These are phyloP conservation scores for Mamestra brassicae DNA, from an alignment of 2,888 invertebrate species.

Conservation along the genomic window DNA sequence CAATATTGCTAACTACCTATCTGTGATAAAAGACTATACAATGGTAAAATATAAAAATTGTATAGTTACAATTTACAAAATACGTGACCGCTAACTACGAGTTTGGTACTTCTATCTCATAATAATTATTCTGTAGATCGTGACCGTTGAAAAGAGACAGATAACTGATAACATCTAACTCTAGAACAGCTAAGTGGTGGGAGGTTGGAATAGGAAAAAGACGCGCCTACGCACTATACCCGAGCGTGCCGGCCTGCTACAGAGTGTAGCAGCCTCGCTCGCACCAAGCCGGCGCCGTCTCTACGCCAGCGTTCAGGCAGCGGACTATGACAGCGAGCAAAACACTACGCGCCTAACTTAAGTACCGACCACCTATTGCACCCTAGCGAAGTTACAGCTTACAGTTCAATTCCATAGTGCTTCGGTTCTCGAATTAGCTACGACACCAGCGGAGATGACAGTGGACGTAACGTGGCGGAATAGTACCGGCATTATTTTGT, in stretches of 20 bases:
- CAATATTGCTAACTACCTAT: slow-evolving; percentile 87
- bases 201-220: slow-evolving; percentile 77
- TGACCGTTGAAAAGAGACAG: slow-evolving; percentile 76
- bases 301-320: slow-evolving; percentile 57
- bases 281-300: slow-evolving; percentile 8
- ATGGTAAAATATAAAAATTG: slow-evolving; percentile 90
- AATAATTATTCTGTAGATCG: slow-evolving; percentile 81
- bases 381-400: slow-evolving; percentile 84
- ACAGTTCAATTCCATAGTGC: slow-evolving; percentile 90
- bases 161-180: slow-evolving; percentile 79
- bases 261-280: slow-evolving; percentile 23
- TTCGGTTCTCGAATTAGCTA: slow-evolving; percentile 76
- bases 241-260: slow-evolving; percentile 57
- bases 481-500: slow-evolving; percentile 53
- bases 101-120: slow-evolving; percentile 90
- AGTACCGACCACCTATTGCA: slow-evolving; percentile 84
- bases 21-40: slow-evolving; percentile 89
- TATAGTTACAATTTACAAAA: slow-evolving; percentile 90
- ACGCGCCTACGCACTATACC: slow-evolving; percentile 79
- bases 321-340: slow-evolving; percentile 73
- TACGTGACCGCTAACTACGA: slow-evolving; percentile 89
- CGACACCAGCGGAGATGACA: slow-evolving; percentile 58
- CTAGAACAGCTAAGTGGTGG: slow-evolving; percentile 87
- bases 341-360: slow-evolving; percentile 80
- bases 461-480: slow-evolving; percentile 61